Evolutionary conservation across 2,113 vertebrate species (phyloP), one percentile per base, ranked within the genome.

Genomic region (Ranitomeya variabilis): DNA sequence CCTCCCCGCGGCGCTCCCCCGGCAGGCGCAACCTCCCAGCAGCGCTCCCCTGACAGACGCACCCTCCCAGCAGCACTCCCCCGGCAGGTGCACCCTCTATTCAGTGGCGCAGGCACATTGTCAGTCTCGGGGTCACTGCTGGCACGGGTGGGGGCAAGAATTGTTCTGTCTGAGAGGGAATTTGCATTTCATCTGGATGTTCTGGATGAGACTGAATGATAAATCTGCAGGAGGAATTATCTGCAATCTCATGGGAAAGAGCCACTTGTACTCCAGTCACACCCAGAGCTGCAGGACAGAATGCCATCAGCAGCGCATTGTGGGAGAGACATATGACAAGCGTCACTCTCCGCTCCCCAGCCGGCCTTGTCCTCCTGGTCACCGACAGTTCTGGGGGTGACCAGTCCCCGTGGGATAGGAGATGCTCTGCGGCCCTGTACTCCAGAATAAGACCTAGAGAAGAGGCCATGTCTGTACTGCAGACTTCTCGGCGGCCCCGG

Each of bases 91-190:
- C 21, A 14, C 7, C 67, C 67, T 23, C 23, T n/a, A n/a, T 14
- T 26, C n/a, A 8, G 67, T n/a, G 21, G 67, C 67, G 60, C 13
- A 37, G 54, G 37, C 5, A 26, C 26, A 62, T 77, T 77, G 54
- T 85, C 21, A 26, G 31, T 37, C 45, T 23, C 66, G 82, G 64
- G 82, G 31, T 84, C 71, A 84, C 67, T 64, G 51, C 54, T n/a
- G 18, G 13, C 23, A 62, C 55, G 21, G 19, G 79, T 52, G 59
- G 16, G 19, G 10, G 73, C 71, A 74, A 9, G 23, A 85, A 74
- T 73, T 74, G 64, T n/a, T 19, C 15, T 67, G 51, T 71, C 64
- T 74, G 83, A 57, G 31, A 16, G 59, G 84, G 74, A 85, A 85
- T 85, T 76, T 86, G 21, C 84, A 77, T 86, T 13, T 45, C 54